These are phyloP conservation scores for Perithous albicinctus DNA, from an alignment of 2,888 invertebrate genomes.

Conservation along the genomic window DNA sequence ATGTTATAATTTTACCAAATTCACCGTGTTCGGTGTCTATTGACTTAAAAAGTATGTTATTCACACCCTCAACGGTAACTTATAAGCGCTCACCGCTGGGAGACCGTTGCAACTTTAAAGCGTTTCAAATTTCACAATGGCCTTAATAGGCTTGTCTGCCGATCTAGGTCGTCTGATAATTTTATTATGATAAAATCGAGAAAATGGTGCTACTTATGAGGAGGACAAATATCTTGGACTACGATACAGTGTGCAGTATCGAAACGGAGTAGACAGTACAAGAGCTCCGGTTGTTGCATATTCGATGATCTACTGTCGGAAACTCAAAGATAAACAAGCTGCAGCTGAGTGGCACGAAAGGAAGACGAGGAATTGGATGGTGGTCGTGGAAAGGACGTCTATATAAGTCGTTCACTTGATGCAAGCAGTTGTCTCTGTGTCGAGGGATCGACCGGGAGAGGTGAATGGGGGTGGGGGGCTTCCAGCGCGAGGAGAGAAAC, in stretches of 20 bases:
- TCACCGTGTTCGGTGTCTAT: too few relatives aligned
- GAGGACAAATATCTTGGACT: neutral
- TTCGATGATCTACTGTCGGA: slow-evolving; percentile 44
- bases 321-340: slow-evolving; percentile 62
- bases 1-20: too few relatives aligned
- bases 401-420: slow-evolving; percentile 15
- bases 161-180: neutral
- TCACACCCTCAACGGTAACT: too few relatives aligned
- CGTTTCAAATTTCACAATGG: neutral
- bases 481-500: slow-evolving; percentile 42
- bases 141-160: neutral
- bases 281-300: slow-evolving; percentile 53
- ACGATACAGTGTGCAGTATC: slow-evolving; percentile 7
- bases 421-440: slow-evolving; percentile 18
- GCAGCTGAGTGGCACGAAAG: slow-evolving; percentile 47
- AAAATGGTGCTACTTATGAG: neutral
- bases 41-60: too few relatives aligned
- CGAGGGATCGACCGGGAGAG: slow-evolving; percentile 19
- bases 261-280: slow-evolving; percentile 31
- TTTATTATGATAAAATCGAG: neutral
- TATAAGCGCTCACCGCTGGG: too few relatives aligned
- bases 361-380: slow-evolving; percentile 25
- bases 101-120: too few relatives aligned
- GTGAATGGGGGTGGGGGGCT: too few relatives aligned
- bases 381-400: slow-evolving; percentile 27